A percentile compares a stretch with the other conserved stretches of the same genome.
Conservation (phyloP, 2,888 invertebrate genomes). For the Amphipoea lucens region DNA sequence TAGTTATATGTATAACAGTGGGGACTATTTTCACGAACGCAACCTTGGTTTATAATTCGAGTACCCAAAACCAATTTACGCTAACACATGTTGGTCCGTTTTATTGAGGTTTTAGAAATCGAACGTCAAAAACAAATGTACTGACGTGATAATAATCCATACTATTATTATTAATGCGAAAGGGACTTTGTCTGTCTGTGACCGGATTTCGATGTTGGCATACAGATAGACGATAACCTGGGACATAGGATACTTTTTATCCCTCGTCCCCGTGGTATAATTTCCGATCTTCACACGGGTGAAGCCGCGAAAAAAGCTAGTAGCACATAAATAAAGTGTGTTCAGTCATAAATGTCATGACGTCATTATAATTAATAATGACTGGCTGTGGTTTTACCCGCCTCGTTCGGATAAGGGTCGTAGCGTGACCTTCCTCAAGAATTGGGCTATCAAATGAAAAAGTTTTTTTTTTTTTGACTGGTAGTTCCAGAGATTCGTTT, state of each 20-base stretch:
- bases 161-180: background rate
- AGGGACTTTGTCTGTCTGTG: background rate
- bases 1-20: slow-evolving; percentile 16
- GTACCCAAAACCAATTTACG: background rate
- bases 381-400: background rate
- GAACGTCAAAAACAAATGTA: background rate
- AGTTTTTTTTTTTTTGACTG: background rate
- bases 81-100: background rate
- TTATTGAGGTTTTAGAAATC: background rate
- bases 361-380: background rate
- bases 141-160: background rate
- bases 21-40: slow-evolving; percentile 6
- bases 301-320: background rate
- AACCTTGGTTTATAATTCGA: background rate
- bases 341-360: background rate
- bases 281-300: background rate
- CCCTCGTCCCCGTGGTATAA: background rate
- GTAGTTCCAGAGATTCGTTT: background rate
- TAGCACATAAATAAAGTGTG: background rate
- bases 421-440: background rate
- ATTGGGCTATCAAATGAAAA: background rate
- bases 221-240: background rate
- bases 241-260: background rate
- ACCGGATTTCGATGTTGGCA: background rate
- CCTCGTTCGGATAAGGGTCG: background rate